Base-by-base conservation (phyloP, 2,888 invertebrate species). In the Euphydryas editha region DNA sequence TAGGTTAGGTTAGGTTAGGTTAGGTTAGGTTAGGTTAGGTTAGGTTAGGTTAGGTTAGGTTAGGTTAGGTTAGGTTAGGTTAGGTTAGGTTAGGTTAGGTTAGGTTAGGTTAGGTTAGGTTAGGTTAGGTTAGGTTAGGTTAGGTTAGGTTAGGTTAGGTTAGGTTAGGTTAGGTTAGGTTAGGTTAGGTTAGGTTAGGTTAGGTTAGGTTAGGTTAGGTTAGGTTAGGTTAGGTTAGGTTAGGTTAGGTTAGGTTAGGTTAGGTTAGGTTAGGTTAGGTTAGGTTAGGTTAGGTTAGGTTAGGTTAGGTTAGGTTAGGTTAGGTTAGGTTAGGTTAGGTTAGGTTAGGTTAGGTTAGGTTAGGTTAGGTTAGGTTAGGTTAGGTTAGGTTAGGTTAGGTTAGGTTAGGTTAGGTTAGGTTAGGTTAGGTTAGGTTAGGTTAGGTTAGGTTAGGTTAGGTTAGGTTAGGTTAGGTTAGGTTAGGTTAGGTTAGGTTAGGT, bases 21-120 rank as follows among this genome's bases (percentile, higher is more conserved):
- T 44, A 58, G 58, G 58, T 44, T 44, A 58, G 58, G 42, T n/a
- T n/a, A 42, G 65, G 42, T 42, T 42, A 42, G 42, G 66, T 63
- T 69, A 66, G 69, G 62, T 55, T 55, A 62, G 62, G 62, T 62
- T 62, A 62, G 62, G 65, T 65, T 65, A 65, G 65, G 65, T 60
- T 55, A 71, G 70, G 70, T 70, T 69, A 71, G 69, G 71, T 71
- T 69, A 69, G 71, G 68, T 69, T 68, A 71, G 69, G 71, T 71
- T 71, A 71, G 71, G 69, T 71, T 69, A 72, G 72, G 69, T 68
- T 69, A 71, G 71, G 71, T 71, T 71, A 71, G 71, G 71, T 68
- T 71, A 71, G 71, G 72, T 71, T 68, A 67, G 71, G 68, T 71
- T 71, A 71, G 71, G 71, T 68, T 68, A 72, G 69, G 72, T 72